Evolutionary conservation across 2,113 vertebrate genomes (phyloP), one percentile per base, ranked within the genome.

Genomic region (Furnarius figulus): DNA sequence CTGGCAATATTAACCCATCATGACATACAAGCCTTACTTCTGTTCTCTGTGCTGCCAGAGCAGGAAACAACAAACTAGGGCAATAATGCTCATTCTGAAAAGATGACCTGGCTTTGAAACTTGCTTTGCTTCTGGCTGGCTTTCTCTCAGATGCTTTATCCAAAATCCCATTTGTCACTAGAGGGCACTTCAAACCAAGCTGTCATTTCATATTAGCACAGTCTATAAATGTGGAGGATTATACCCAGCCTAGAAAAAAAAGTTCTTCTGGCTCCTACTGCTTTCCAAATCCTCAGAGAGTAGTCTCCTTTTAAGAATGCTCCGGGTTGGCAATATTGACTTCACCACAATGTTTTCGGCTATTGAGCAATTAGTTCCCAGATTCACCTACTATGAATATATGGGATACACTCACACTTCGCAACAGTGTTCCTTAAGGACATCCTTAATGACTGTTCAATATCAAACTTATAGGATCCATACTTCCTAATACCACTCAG

Each of bases 141-240:
- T 56, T 59, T 42, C 24, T 42, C 77, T 25, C 44, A 5, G 46
- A 46, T 6, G 18, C 56, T 46, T 55, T 40, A 40, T 11, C 55
- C 78, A 18, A 65, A 80, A 83, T 22, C 42, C 33, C 37, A 9
- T 27, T 75, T 67, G 72, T 94, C 97, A 96, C 96, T 59, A 97
- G 97, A 95, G 93, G 97, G 96, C 95, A 88, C 81, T 75, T 96
- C 65, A 91, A 63, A 93, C 94, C 63, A 96, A 96, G 77, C 46
- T 95, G 95, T 96, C 94, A 66, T 27, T 90, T 76, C 46, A 2
- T 3, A 91, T 89, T 35, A 59, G 35, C 21, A 8, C 5, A 4
- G 8, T 18, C 15, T 13, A 5, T 3, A 56, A 47, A 71, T 1
- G 2, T 1, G 10, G 17, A 61, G 22, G 8, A 8, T 13, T 39